Base-by-base conservation (phyloP, 2,113 vertebrate genomes). In the Climacteris rufus region DNA sequence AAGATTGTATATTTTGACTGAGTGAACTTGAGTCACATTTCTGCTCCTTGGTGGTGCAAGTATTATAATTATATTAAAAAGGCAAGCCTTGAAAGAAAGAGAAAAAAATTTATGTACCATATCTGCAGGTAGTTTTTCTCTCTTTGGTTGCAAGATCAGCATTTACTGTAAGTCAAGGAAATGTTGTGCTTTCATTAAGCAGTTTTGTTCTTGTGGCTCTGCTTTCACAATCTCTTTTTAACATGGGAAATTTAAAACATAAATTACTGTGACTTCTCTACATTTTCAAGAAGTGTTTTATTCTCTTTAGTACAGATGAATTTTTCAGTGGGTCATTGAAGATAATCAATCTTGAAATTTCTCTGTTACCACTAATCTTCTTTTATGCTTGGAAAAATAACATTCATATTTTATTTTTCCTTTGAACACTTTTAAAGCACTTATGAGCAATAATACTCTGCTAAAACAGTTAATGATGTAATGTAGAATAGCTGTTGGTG, bases 1-100 rank as follows among this genome's bases (percentile, higher is more conserved):
- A 83, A 91, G 72, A 81, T 69, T 94, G 70, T 86, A 1, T 97
- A 86, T 94, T 97, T 94, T 93, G 74, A 83, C 52, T 74, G 68
- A 76, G 40, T 79, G 89, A 96, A 90, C 94, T 95, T 47, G 25
- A 77, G 77, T 81, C 18, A 88, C 89, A 81, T 94, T 89, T 93
- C 87, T 96, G 30, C 23, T 88, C 10, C 47, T 71, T 92, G 52
- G 30, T 92, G 40, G 42, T 69, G 96, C 63, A 85, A 60, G n/a
- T 79, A 49, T 70, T 93, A 40, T 35, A 80, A 94, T 92, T 63
- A 87, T 35, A 42, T 83, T 59, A 78, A 42, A 3, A 69, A 89
- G 75, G 25, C 39, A 78, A 81, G 23, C 16, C 42, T 61, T 81
- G 53, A 76, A 78, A 72, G 15, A 82, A 66, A 83, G 28, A 42